Conservation (phyloP, 2,113 vertebrate genomes). For the Halichoerus grypus region DNA sequence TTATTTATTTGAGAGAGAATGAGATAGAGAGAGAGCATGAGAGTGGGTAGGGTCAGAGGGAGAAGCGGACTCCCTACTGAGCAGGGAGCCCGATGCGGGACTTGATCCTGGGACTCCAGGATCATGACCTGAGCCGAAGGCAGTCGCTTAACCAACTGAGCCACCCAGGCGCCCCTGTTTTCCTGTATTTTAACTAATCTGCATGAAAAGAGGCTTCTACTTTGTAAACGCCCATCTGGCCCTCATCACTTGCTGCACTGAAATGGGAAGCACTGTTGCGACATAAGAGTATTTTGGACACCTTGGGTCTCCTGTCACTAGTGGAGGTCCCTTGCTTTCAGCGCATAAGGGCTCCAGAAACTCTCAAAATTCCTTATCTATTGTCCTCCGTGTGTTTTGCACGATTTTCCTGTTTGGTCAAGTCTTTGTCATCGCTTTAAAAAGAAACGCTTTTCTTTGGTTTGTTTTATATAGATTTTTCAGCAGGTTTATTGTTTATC, state of each 20-base stretch:
- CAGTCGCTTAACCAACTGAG: too few relatives aligned
- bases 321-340: neutral
- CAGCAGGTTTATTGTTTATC: neutral
- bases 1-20: too few relatives aligned
- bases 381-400: accelerated
- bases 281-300: neutral
- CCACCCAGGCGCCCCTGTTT: neutral
- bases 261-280: neutral
- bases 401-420: neutral
- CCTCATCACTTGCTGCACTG: neutral
- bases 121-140: too few relatives aligned
- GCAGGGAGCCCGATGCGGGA: too few relatives aligned
- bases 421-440: neutral
- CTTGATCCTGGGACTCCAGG: too few relatives aligned
- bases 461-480: neutral
- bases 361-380: neutral
- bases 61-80: too few relatives aligned
- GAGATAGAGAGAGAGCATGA: too few relatives aligned
- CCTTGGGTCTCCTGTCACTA: neutral
- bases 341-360: neutral
- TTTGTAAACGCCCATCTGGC: neutral
- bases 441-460: neutral
- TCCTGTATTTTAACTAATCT: neutral
- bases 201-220: neutral
- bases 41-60: too few relatives aligned